Conservation (phyloP, 2,113 vertebrate species). For the Eira barbara region DNA sequence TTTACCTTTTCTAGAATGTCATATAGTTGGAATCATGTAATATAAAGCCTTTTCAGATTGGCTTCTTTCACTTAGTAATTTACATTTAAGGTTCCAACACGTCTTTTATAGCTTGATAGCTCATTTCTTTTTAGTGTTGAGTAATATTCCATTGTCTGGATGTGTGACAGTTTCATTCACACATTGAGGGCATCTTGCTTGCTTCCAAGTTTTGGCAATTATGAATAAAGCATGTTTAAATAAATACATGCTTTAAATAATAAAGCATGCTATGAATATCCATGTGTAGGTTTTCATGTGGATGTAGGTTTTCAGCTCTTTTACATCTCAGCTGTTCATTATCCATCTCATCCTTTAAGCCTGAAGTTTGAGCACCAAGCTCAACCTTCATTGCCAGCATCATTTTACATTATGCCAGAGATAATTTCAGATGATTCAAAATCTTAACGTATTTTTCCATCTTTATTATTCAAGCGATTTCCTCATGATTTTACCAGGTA, state of each 20-base stretch:
- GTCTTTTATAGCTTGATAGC: neutral
- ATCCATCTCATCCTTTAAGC: neutral
- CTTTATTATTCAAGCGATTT: neutral
- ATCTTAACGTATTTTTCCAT: neutral
- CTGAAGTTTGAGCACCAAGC: neutral
- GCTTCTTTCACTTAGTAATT: neutral
- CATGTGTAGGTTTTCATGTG: neutral
- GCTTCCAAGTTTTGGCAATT: neutral
- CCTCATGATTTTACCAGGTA: neutral
- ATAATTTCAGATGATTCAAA: neutral
- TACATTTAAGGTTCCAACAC: neutral
- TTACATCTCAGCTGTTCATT: neutral
- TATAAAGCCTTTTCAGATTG: neutral
- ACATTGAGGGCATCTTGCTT: neutral
- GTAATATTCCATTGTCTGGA: neutral
- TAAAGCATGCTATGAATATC: neutral
- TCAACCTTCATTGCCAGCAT: neutral
- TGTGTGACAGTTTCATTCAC: neutral
- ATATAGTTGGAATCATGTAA: neutral
- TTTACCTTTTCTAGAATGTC: neutral
- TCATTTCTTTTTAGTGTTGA: neutral
- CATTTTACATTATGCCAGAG: neutral
- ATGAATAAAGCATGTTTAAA: neutral
- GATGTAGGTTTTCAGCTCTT: neutral
- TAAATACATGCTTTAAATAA: neutral